Base-by-base conservation (phyloP, 2,113 vertebrate genomes). In the Picathartes gymnocephalus region DNA sequence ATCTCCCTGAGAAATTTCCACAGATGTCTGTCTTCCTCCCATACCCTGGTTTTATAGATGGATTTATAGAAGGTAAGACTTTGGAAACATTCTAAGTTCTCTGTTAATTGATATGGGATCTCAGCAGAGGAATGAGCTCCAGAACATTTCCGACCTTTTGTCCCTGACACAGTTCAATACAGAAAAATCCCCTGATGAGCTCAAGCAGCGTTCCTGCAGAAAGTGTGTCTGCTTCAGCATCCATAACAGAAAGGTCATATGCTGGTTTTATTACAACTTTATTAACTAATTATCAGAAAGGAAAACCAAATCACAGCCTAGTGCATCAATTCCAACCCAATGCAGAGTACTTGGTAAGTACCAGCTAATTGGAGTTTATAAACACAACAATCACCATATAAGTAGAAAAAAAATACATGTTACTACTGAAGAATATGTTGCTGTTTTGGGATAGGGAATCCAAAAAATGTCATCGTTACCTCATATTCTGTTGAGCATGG, bases 41-140 rank as follows among this genome's bases (percentile, higher is more conserved):
- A 68, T 37, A 42, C 47, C 90, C 90, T 68, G 82, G 23, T 83
- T 94, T 88, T 88, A 88, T 13, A 88, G 57, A 90, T 25, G 40
- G 64, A 77, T 86, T 86, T 92, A 68, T 11, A 86, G 69, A 70
- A 93, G 22, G 37, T 45, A 68, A 84, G 80, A 68, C 24, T 17
- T 40, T 88, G 70, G 69, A 92, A 88, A 48, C 37, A 48, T 56
- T 90, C 54, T 48, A 45, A 7, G 44, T 53, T 90, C 37, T 71
- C 76, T 76, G 69, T n/a, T 92, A 93, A 94, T 83, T 96, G 82
- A 60, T 61, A 60, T 25, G 53, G 77, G 80, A 95, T 86, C 82
- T 94, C 91, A 81, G 68, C 45, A 92, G 57, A 92, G 40, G 40
- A 88, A 93, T 22, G 37, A 91, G 61, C 80, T 88, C 76, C 48